phyloP scores from a whole-genome alignment of 2,113 vertebrate genomes.

The Nipponia nippon region DNA sequence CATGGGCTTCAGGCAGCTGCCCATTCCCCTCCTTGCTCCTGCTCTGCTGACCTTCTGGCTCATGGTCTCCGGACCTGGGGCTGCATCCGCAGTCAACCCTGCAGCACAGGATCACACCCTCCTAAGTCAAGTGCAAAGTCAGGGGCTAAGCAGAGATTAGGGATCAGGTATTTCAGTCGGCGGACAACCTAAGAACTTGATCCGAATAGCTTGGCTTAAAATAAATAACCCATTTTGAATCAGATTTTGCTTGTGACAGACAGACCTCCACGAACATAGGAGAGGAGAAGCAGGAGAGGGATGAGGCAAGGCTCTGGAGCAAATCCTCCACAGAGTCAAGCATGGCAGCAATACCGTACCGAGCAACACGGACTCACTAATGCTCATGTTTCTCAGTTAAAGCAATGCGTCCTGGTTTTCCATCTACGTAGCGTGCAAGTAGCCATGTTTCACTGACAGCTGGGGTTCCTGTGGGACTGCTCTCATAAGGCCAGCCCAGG shows the following conservation, averaged over 20 bases:
- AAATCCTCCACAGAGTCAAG: background rate
- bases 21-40: background rate
- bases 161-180: conserved; percentile 30
- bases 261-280: background rate
- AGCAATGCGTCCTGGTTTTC: background rate
- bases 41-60: background rate
- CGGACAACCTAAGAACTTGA: conserved; percentile 37
- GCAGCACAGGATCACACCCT: background rate
- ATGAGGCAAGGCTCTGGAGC: background rate
- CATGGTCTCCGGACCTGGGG: rapidly evolving
- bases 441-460: background rate
- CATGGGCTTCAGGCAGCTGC: background rate
- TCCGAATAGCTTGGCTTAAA: background rate
- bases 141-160: conserved; percentile 51
- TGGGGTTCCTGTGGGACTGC: background rate
- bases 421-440: background rate
- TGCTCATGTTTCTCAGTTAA: background rate
- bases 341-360: background rate
- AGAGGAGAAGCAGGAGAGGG: background rate
- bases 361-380: background rate
- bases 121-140: conserved; percentile 7
- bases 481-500: background rate
- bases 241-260: background rate
- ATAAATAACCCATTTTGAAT: conserved; percentile 32
- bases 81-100: background rate